Base-by-base conservation (phyloP, 2,888 invertebrate genomes). In the Andrena fulva region DNA sequence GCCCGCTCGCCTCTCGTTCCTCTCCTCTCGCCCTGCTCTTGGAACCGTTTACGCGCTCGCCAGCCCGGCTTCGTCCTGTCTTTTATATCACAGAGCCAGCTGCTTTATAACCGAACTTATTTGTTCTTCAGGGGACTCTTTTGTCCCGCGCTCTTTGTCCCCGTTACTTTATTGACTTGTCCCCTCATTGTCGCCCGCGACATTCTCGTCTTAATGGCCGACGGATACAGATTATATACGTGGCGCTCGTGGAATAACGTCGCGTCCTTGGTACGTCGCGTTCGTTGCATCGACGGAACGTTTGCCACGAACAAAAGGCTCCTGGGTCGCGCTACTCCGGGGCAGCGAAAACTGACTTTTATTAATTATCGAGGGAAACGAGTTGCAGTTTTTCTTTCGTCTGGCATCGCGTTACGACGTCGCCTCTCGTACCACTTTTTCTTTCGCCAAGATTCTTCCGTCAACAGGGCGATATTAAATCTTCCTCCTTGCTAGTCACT, bases 61-160 rank as follows among this genome's bases (percentile, higher is more conserved):
- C 64, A 27, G 69, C 35, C 29, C 8, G 29, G 10, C 29, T 27
- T 35, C 16, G 35, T 50, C 64, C 76, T 56, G 67, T 59, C 80
- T 75, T 78, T 77, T 73, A 73, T 77, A 70, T 76, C 77, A 78
- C 77, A 54, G 72, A 71, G 42, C 42, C 70, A 73, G 74, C 76
- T 76, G 83, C 78, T 85, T 87, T 86, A 85, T 82, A 82, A 79
- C 79, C 76, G 63, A 81, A 87, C 86, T 87, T 87, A 84, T 87
- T 87, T 87, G 83, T 85, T 74, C 84, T 72, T 76, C 71, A 7
- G 64, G 70, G 71, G 60, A 74, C 67, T 56, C 71, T 78, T 79
- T 87, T 82, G 82, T 86, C 63, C 77, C 27, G 20, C 29, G 33
- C 27, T 50, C 76, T 82, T 81, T 80, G 85, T 85, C 60, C 67